Conservation (phyloP, 2,113 vertebrate genomes). For the Melanotaenia duboulayi region DNA sequence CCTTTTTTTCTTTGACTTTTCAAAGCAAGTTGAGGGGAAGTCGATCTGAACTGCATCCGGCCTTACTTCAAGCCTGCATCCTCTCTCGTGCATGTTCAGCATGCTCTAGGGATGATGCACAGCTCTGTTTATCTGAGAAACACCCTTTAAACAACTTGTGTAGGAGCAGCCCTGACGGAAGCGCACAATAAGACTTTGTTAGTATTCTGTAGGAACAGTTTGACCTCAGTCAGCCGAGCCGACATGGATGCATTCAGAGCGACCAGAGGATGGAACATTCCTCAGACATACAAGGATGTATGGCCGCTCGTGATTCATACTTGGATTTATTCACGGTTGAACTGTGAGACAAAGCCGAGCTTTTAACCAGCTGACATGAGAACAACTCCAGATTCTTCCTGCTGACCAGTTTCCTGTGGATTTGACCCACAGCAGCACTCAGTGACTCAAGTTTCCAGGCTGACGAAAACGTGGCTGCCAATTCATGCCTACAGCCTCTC, state of each 20-base stretch:
- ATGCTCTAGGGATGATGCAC: slow-evolving; percentile 35
- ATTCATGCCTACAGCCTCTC: too few relatives aligned
- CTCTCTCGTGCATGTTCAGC: slow-evolving; percentile 42
- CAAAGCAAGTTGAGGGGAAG: not conserved
- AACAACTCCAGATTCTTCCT: slow-evolving; percentile 54
- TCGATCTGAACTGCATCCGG: not conserved
- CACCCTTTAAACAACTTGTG: slow-evolving; percentile 29
- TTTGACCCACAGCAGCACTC: slow-evolving; percentile 13
- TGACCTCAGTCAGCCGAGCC: slow-evolving; percentile 39
- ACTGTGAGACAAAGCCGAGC: slow-evolving; percentile 47
- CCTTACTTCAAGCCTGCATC: slow-evolving; percentile 5
- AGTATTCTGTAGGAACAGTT: slow-evolving; percentile 29
- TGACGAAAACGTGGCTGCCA: too few relatives aligned
- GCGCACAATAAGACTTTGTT: slow-evolving; percentile 61
- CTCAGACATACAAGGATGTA: slow-evolving; percentile 24
- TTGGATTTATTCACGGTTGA: slow-evolving; percentile 58
- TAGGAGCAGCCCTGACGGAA: slow-evolving; percentile 45
- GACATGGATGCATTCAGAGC: slow-evolving; percentile 39
- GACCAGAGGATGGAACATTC: slow-evolving; percentile 50
- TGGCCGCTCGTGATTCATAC: slow-evolving; percentile 44
- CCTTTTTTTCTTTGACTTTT: not conserved
- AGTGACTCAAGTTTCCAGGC: not conserved
- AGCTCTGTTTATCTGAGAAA: not conserved
- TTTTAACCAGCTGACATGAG: slow-evolving; percentile 60
- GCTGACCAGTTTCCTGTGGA: slow-evolving; percentile 42